Percentiles rank a stretch among this genome's conserved stretches.
These are phyloP conservation scores for Watsonalla binaria DNA, from an alignment of 2,888 invertebrate genomes.

Conservation along the genomic window DNA sequence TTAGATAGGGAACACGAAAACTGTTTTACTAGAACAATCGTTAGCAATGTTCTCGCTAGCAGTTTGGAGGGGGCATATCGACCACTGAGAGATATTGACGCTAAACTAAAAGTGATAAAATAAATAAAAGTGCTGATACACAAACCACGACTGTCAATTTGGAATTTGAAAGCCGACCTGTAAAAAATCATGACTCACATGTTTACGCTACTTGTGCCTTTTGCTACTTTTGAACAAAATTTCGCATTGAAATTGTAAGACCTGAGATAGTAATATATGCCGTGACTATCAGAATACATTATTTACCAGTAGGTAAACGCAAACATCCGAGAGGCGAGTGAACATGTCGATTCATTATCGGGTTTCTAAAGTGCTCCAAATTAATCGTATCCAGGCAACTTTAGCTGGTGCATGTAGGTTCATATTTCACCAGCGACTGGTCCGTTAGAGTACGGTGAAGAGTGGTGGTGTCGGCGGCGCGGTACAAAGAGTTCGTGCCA, in stretches of 20 bases:
- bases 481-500: constrained; percentile 65
- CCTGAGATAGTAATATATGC: background rate
- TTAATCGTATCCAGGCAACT: constrained; percentile 19
- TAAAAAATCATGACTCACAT: no score
- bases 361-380: constrained; percentile 2
- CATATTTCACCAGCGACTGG: constrained; percentile 38
- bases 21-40: constrained; percentile 67
- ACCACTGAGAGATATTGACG: constrained; percentile 23
- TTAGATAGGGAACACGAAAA: constrained; percentile 65
- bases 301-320: background rate
- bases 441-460: constrained; percentile 43
- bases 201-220: no score
- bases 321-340: background rate
- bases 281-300: background rate
- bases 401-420: constrained; percentile 21
- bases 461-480: constrained; percentile 50
- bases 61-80: constrained; percentile 7
- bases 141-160: background rate
- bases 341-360: background rate
- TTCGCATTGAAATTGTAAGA: background rate
- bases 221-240: no score
- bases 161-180: background rate
- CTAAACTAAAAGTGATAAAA: constrained; percentile 21
- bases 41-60: constrained; percentile 42
- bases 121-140: constrained; percentile 16